A percentile compares a stretch with the other conserved stretches of the same genome.
These are phyloP conservation scores for Drosophila oshimai DNA, from an alignment of 1,140 invertebrate genomes.

Conservation along the genomic window DNA sequence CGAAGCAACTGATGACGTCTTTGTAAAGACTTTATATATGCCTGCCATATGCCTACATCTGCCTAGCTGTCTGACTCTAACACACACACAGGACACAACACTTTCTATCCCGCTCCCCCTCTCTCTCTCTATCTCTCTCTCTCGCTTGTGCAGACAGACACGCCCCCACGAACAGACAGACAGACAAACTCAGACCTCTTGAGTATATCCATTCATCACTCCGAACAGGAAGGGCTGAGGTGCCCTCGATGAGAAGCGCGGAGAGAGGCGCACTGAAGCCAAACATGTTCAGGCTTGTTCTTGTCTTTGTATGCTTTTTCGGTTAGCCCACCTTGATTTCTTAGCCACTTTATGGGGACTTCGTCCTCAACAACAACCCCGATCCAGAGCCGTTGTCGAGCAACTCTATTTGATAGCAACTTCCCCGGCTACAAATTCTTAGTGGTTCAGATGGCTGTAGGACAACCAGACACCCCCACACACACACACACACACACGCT, in stretches of 20 bases:
- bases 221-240: not conserved
- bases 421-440: constrained; percentile 82
- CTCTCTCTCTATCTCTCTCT: not conserved
- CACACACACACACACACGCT: constrained; percentile 2
- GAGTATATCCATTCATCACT: constrained; percentile 3
- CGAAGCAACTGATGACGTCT: constrained; percentile 74
- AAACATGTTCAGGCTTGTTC: constrained; percentile 14
- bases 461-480: not conserved
- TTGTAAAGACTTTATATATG: constrained; percentile 79
- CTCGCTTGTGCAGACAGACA: constrained; percentile 20
- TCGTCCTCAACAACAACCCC: not conserved
- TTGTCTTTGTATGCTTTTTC: constrained; percentile 14
- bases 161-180: constrained; percentile 2
- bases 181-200: not conserved
- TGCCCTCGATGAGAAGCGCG: constrained; percentile 17
- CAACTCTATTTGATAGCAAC: constrained; percentile 82
- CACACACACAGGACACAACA: constrained; percentile 16
- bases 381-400: constrained; percentile 65
- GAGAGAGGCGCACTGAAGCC: constrained; percentile 13
- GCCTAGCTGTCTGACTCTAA: constrained; percentile 77
- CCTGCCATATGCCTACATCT: constrained; percentile 80
- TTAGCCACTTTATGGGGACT: not conserved
- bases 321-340: constrained; percentile 3
- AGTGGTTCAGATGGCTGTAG: constrained; percentile 77
- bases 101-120: not conserved